Evolutionary conservation across 2,888 invertebrate species (phyloP).

Genomic region (Megalurothrips usitatus): DNA sequence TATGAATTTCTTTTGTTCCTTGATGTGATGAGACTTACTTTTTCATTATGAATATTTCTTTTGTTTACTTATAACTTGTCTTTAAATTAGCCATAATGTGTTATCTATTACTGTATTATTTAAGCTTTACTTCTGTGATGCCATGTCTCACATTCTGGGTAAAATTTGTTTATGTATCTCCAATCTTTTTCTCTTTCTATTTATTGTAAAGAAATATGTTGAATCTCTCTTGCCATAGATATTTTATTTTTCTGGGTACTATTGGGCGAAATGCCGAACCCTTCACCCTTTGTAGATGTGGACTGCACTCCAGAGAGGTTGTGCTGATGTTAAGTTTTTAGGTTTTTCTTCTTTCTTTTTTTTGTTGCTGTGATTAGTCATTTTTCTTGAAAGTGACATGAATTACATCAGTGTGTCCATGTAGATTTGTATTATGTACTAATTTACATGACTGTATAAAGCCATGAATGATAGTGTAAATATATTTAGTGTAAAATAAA

Average conservation of each 20-base stretch:
- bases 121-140: constrained; percentile 24
- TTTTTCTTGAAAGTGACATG: background rate
- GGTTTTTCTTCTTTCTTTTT: no score
- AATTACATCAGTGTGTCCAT: constrained; percentile 24
- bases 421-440: background rate
- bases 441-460: constrained; percentile 2
- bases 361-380: constrained; percentile 17
- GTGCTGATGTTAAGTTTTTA: constrained; percentile 14
- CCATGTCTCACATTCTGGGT: background rate
- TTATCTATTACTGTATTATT: constrained; percentile 10
- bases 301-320: background rate
- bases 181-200: background rate
- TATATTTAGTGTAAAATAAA: constrained; percentile 15
- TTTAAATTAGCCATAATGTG: constrained; percentile 1
- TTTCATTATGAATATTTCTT: constrained; percentile 11
- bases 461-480: constrained; percentile 16
- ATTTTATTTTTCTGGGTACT: background rate
- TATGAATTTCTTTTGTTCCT: background rate
- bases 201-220: background rate
- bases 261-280: background rate
- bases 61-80: background rate
- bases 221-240: constrained; percentile 23
- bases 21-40: constrained; percentile 6
- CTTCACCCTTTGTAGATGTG: background rate
- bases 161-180: background rate